Conservation (phyloP, 2,797 vertebrate species). For the Vipera latastei region DNA sequence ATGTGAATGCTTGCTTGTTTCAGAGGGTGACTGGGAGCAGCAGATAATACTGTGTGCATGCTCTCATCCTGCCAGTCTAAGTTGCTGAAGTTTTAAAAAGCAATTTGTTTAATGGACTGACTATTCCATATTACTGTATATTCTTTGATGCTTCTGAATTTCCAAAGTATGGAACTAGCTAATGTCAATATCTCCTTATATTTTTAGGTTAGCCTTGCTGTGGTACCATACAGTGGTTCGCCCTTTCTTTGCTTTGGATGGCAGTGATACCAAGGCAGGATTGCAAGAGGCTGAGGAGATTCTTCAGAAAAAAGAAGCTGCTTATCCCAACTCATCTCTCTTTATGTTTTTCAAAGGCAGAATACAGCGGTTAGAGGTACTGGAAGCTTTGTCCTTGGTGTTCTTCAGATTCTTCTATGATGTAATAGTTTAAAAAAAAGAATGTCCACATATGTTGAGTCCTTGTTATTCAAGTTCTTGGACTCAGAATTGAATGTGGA, state of each 20-base stretch:
- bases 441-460: not conserved
- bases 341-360: constrained; percentile 99
- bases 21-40: not conserved
- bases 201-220: constrained; percentile 86
- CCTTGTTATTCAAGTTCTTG: not conserved
- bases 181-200: constrained; percentile 50
- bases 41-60: not conserved
- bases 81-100: not conserved
- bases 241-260: constrained; percentile 96
- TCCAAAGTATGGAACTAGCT: not conserved
- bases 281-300: constrained; percentile 93
- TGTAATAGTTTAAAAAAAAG: not conserved
- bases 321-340: constrained; percentile 95
- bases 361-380: constrained; percentile 95
- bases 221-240: constrained; percentile 99
- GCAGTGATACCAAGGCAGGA: constrained; percentile 86
- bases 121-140: not conserved
- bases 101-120: not conserved
- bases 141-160: not conserved
- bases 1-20: not conserved
- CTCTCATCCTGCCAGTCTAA: not conserved
- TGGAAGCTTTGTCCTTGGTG: not conserved
- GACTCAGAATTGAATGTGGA: not conserved
- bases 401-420: not conserved
- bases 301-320: constrained; percentile 87